These are phyloP conservation scores for Heteromyza rotundicornis DNA, from an alignment of 2,888 invertebrate genomes.

Conservation along the genomic window DNA sequence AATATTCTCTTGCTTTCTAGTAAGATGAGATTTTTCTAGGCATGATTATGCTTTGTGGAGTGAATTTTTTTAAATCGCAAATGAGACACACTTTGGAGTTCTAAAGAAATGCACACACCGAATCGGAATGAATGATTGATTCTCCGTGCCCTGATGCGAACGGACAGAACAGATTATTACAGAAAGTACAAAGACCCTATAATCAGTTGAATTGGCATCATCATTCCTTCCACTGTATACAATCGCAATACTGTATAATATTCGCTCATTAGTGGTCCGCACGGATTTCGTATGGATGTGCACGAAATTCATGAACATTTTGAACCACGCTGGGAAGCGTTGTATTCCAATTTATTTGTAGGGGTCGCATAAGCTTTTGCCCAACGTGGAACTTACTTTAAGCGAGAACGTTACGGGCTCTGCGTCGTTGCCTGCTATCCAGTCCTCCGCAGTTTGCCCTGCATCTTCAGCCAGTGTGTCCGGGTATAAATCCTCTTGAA, in stretches of 20 bases:
- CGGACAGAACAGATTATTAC: no score
- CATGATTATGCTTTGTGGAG: no score
- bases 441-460: constrained; percentile 89
- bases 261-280: not conserved
- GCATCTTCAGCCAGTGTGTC: constrained; percentile 92
- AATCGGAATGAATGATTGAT: no score
- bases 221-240: not conserved
- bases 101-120: no score
- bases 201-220: no score
- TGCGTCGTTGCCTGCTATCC: constrained; percentile 87
- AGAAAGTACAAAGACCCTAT: no score
- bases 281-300: constrained; percentile 25
- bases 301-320: constrained; percentile 31
- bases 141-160: no score
- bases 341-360: constrained; percentile 52
- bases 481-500: constrained; percentile 97
- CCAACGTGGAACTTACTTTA: constrained; percentile 71
- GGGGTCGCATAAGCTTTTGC: constrained; percentile 19
- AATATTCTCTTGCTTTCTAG: no score
- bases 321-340: constrained; percentile 32
- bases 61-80: no score
- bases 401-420: constrained; percentile 92
- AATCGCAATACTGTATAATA: not conserved
- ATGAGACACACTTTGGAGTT: no score
- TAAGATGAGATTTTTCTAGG: no score